Evolutionary conservation across 2,797 vertebrate genomes (phyloP).

Genomic region (Tokudaia muenninki): DNA sequence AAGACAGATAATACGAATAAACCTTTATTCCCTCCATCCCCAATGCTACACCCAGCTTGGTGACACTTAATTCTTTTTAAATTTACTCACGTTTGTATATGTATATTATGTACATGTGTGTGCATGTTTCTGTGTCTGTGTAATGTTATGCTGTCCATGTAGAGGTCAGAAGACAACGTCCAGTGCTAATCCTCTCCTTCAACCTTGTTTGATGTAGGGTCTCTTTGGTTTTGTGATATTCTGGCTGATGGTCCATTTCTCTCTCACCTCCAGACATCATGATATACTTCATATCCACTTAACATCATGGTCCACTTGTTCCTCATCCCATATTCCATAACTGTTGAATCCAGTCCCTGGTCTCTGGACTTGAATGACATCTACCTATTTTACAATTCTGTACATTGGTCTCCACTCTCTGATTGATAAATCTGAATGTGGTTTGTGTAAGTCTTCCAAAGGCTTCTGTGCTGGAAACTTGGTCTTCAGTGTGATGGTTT

Average conservation of each 20-base stretch:
- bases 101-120: not conserved
- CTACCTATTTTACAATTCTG: conserved; percentile 6
- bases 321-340: not conserved
- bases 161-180: not conserved
- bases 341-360: not conserved
- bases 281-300: not conserved
- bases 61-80: not conserved
- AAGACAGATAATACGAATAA: not conserved
- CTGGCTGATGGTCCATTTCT: not conserved
- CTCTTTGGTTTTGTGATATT: not conserved
- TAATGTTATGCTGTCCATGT: not conserved
- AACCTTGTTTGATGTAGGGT: not conserved
- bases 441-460: not conserved
- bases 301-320: no score
- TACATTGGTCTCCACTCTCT: not conserved
- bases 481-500: no score
- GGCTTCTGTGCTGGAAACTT: not conserved
- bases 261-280: not conserved
- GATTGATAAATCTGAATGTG: not conserved
- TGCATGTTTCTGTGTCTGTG: not conserved
- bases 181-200: not conserved
- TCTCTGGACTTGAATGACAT: not conserved
- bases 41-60: not conserved
- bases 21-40: not conserved
- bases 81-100: not conserved